Evolutionary conservation across 2,797 vertebrate species (phyloP), one percentile per base, ranked within the genome.

Genomic region (Clarias pachynema): DNA sequence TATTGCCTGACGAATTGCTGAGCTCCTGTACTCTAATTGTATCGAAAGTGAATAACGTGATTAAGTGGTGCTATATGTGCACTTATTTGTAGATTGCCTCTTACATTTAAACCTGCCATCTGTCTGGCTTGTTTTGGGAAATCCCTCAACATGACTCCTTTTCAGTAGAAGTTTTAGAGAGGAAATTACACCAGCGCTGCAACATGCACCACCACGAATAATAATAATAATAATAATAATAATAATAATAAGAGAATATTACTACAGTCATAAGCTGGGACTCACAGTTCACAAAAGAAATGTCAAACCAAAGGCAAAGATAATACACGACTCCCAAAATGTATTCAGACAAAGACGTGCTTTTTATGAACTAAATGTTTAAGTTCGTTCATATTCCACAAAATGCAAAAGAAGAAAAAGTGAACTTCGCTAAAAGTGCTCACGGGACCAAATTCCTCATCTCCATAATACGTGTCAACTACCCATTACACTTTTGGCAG

Each of bases 61-160:
- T 57, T 34, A 79, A 44, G 24, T 63, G 31, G 59, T 44, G 24
- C 3, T 44, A 16, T 63, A 24, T 63, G 59, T 44, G 77, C 14
- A 62, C 24, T 63, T 63, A 18, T 18, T 44, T 63, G 34, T 44
- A 37, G 56, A 14, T 37, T 24, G 29, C 6, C 68, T 79, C 4
- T 60, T 49, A 60, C 34, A 69, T 37, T 49, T n/a, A 24, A 82
- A 83, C 66, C 74, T 79, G 29, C 8, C 57, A 62, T 72, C 53
- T 70, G 18, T 22, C 44, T 59, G 37, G 77, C 53, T 65, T 66
- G 53, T 84, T 86, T 6, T 15, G 31, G 68, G 85, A 57, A 5
- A 68, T 82, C 16, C 49, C 29, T 84, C 49, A 26, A 56, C 56
- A 60, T 85, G 84, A 87, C 60, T 84, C 68, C 68, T 53, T 70